A percentile compares a stretch with the other conserved stretches of the same genome.
Evolutionary conservation across 2,888 invertebrate species (phyloP).

Genomic region (Pachliopta kotzebuea): DNA sequence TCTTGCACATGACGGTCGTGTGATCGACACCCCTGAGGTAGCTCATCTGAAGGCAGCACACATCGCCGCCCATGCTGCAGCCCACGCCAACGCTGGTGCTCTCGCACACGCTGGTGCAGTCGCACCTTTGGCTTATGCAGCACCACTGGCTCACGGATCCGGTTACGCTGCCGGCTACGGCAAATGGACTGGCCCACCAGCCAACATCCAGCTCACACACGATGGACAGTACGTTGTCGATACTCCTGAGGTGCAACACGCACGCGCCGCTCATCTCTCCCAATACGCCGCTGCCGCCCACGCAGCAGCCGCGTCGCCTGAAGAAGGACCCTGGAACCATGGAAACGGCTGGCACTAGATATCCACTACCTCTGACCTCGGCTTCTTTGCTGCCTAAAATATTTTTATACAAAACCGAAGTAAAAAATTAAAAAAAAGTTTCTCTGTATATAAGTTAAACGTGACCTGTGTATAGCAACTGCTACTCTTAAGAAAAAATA

Average conservation of each 20-base stretch:
- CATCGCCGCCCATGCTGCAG: slow-evolving; percentile 69
- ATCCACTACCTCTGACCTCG: slow-evolving; percentile 59
- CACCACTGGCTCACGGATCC: slow-evolving; percentile 44
- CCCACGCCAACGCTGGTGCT: slow-evolving; percentile 50
- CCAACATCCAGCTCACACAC: slow-evolving; percentile 75
- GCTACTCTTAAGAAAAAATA: slow-evolving; percentile 70
- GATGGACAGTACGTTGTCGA: slow-evolving; percentile 76
- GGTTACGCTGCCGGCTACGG: slow-evolving; percentile 68
- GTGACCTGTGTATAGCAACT: slow-evolving; percentile 67
- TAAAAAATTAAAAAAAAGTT: slow-evolving; percentile 65
- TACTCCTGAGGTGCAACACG: slow-evolving; percentile 75
- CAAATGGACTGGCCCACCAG: slow-evolving; percentile 72
- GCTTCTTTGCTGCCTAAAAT: slow-evolving; percentile 57
- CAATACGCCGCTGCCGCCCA: slow-evolving; percentile 71
- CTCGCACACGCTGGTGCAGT: slow-evolving; percentile 37
- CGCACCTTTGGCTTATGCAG: slow-evolving; percentile 46
- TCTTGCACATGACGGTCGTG: slow-evolving; percentile 74
- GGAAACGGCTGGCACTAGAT: slow-evolving; percentile 53
- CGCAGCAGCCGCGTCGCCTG: slow-evolving; percentile 70
- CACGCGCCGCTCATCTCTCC: slow-evolving; percentile 65
- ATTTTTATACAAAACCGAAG: slow-evolving; percentile 68
- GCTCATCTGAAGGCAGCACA: slow-evolving; percentile 81
- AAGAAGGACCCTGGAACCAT: slow-evolving; percentile 64
- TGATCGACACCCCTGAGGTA: slow-evolving; percentile 77
- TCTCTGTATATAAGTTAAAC: slow-evolving; percentile 70